These are phyloP conservation scores for Euura lappo DNA, from an alignment of 1,140 invertebrate species.

Conservation along the genomic window DNA sequence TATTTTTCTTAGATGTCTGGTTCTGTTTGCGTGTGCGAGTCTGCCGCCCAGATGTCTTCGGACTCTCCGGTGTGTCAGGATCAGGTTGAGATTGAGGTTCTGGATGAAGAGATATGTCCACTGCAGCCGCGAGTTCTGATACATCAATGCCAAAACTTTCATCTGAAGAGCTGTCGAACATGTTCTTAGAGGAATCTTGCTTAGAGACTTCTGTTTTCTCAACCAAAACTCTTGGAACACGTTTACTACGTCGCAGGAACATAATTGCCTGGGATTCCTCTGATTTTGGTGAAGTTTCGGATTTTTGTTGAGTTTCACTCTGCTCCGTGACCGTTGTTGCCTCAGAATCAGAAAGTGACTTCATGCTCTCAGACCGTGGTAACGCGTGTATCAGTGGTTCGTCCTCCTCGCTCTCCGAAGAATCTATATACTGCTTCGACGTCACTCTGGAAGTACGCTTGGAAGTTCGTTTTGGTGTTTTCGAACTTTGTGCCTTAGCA, in stretches of 20 bases:
- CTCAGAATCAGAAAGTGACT: neutral
- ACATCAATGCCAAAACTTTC: constrained; percentile 52
- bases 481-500: neutral
- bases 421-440: constrained; percentile 28
- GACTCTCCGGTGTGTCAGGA: constrained; percentile 22
- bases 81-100: constrained; percentile 29
- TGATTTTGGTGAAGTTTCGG: neutral
- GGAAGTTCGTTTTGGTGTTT: neutral
- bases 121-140: constrained; percentile 39
- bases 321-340: neutral
- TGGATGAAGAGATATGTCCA: constrained; percentile 48
- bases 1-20: constrained; percentile 16
- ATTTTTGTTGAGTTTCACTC: neutral
- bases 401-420: constrained; percentile 39
- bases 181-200: constrained; percentile 36
- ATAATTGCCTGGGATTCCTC: neutral
- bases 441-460: neutral
- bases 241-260: constrained; percentile 8
- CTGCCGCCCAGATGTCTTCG: constrained; percentile 17
- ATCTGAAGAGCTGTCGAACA: constrained; percentile 54
- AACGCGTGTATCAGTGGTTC: constrained; percentile 25
- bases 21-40: constrained; percentile 1
- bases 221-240: constrained; percentile 37
- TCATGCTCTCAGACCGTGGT: neutral
- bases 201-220: constrained; percentile 44